A percentile compares a stretch with the other conserved stretches of the same genome.
Conservation (phyloP, 2,797 vertebrate genomes). For the Periparus ater region DNA sequence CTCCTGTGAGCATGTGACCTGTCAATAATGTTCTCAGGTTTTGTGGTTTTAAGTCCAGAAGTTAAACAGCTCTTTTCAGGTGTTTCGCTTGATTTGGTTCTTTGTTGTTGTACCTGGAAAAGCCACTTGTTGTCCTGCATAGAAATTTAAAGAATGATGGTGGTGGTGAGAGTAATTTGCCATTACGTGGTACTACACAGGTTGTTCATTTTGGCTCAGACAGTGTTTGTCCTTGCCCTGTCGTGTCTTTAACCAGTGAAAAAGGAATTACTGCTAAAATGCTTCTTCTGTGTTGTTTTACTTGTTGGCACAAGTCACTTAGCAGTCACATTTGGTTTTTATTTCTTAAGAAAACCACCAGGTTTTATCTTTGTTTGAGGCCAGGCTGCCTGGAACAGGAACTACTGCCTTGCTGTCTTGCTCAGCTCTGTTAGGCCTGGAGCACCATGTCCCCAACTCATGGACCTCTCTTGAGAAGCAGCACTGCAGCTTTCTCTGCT, state of each 20-base stretch:
- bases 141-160: neutral
- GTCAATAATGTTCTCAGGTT: neutral
- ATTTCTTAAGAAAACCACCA: neutral
- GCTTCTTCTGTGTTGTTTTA: rapidly evolving
- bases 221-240: neutral
- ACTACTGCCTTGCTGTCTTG: neutral
- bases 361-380: neutral
- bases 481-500: neutral
- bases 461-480: neutral
- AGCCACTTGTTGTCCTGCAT: neutral
- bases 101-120: neutral
- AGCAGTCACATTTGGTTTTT: rapidly evolving
- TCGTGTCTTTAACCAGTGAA: neutral
- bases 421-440: neutral
- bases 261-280: neutral
- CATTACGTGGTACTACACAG: rapidly evolving
- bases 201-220: neutral
- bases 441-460: rapidly evolving
- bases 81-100: neutral
- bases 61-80: neutral
- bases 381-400: neutral
- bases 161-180: neutral
- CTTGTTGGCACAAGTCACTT: neutral
- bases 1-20: rapidly evolving
- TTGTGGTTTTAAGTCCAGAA: neutral